Conservation (phyloP, 2,113 vertebrate genomes). For the Thunnus maccoyii region DNA sequence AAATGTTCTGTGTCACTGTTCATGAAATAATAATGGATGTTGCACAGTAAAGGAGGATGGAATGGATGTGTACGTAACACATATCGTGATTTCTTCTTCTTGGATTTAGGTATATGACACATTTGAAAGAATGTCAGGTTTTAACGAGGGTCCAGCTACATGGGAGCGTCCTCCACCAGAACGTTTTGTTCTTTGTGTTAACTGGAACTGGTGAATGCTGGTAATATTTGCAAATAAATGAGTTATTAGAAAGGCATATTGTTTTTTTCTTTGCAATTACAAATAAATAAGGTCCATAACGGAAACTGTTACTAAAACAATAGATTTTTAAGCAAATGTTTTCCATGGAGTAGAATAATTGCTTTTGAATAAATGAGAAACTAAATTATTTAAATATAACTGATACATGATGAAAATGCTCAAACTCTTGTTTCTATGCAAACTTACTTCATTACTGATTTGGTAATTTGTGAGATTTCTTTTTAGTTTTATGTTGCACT, state of each 20-base stretch:
- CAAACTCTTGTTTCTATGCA: constrained; percentile 5
- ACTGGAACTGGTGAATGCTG: not conserved
- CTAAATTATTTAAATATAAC: constrained; percentile 23
- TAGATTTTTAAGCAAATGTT: constrained; percentile 15
- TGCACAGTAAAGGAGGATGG: not conserved
- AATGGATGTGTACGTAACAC: too few relatives aligned
- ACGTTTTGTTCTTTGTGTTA: not conserved
- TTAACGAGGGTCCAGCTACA: not conserved
- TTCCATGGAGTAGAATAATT: constrained; percentile 37
- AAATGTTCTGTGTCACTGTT: constrained; percentile 11
- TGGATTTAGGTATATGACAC: not conserved
- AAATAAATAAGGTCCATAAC: constrained; percentile 10
- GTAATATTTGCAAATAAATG: constrained; percentile 3
- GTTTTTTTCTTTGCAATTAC: constrained; percentile 39
- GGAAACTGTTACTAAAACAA: constrained; percentile 15
- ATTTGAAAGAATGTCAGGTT: not conserved
- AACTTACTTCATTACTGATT: constrained; percentile 13
- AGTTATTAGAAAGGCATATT: not conserved
- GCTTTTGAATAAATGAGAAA: constrained; percentile 47
- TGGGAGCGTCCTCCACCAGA: not conserved
- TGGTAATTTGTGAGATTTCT: not conserved
- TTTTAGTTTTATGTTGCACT: not conserved
- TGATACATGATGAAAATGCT: constrained; percentile 11
- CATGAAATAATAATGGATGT: constrained; percentile 9
- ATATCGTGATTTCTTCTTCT: not conserved